A percentile compares a stretch with the other conserved stretches of the same genome.
These are phyloP conservation scores for Passerina amoena DNA, from an alignment of 2,113 vertebrate species.

Conservation along the genomic window DNA sequence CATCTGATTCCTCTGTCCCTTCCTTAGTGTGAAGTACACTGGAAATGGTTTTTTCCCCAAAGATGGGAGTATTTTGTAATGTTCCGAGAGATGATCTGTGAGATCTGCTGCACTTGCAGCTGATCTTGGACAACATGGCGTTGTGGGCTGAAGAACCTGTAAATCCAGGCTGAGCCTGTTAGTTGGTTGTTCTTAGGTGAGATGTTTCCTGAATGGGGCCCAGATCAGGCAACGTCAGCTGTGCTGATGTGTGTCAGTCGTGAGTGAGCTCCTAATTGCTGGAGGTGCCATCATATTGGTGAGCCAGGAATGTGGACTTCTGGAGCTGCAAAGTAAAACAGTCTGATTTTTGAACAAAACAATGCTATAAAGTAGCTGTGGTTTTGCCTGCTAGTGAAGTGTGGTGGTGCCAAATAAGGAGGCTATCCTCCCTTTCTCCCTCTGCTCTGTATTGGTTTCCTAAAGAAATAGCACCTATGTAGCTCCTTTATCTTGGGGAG, in stretches of 20 bases:
- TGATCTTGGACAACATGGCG: background rate
- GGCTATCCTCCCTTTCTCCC: background rate
- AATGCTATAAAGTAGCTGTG: background rate
- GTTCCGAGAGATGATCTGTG: background rate
- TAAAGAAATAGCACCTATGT: background rate
- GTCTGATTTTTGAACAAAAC: background rate
- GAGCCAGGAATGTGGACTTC: background rate
- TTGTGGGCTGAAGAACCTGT: background rate
- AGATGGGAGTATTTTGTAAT: background rate
- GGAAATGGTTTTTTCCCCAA: background rate
- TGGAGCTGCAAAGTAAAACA: background rate
- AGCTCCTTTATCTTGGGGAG: background rate
- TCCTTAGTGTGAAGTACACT: background rate
- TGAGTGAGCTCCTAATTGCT: background rate
- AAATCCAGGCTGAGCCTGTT: background rate
- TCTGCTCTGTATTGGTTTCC: background rate
- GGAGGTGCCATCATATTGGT: background rate
- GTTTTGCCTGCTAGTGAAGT: background rate
- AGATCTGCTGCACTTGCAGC: background rate
- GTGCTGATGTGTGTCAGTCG: background rate
- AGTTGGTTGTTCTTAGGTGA: background rate
- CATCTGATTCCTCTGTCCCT: background rate
- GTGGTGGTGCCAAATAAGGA: background rate
- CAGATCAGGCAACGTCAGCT: background rate
- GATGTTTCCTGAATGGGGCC: background rate